Evolutionary conservation across 2,797 vertebrate genomes (phyloP), one percentile per base, ranked within the genome.

Genomic region (Tympanoctomys barrerae): DNA sequence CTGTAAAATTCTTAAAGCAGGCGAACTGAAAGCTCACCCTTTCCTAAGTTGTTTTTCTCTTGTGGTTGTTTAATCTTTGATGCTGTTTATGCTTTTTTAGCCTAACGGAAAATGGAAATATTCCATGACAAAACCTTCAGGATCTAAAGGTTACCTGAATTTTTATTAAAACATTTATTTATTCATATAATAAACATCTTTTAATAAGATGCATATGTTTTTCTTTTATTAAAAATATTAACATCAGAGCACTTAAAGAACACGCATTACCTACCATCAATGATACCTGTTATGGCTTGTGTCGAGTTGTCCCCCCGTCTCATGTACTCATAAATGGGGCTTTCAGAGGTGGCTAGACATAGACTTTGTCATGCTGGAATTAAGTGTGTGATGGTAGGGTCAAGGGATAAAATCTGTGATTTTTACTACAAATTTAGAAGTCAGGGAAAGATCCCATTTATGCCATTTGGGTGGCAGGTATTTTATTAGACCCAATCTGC

Each of bases 21-120:
- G 46, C 59, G 5, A 87, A 95, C 96, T 95, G 28, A 96, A 98
- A 98, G 84, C 70, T 97, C 12, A 12, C 13, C 21, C 1, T 9
- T 75, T 33, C 52, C 28, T 14, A 66, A 10, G 5, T 14, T 66
- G 4, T 12, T 61, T 66, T 66, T 79, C 5, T 62, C 21, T 86
- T 92, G 68, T 4, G 61, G 66, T 52, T 46, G 19, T 12, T 31
- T 80, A 73, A 5, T 61, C 66, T 89, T 89, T 21, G 66, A 39
- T 75, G 13, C 54, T 75, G 9, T 26, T 80, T 85, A 64, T 85
- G 39, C 5, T 83, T 93, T 54, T 73, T 81, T 75, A 79, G 0
- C 3, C 18, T 52, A 66, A 16, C 4, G 22, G 24, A 66, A 49
- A 62, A 52, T 77, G 21, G 16, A 64, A 61, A 64, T 64, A 79